These are phyloP conservation scores for Pygoscelis adeliae DNA, from an alignment of 2,113 vertebrate species.

Conservation along the genomic window DNA sequence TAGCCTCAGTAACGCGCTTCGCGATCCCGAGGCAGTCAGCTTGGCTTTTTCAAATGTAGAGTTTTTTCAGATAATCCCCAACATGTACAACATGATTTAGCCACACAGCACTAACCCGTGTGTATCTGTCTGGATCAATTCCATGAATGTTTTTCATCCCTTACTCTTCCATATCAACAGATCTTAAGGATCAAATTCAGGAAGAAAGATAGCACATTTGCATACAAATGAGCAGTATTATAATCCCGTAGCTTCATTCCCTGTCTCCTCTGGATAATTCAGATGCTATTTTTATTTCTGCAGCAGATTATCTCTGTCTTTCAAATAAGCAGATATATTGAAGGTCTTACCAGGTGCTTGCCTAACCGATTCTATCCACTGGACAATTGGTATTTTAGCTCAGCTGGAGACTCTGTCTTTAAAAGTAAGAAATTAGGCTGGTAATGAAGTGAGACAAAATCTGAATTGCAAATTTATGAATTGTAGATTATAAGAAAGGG, in stretches of 20 bases:
- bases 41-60: background rate
- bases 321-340: background rate
- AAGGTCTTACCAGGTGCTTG: background rate
- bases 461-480: background rate
- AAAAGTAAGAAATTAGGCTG: background rate
- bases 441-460: constrained; percentile 3
- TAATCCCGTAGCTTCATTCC: background rate
- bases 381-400: background rate
- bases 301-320: constrained; percentile 7
- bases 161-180: background rate
- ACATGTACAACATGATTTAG: background rate
- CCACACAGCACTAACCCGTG: background rate
- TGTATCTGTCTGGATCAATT: background rate
- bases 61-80: background rate
- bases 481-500: background rate
- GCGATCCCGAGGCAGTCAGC: background rate
- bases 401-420: background rate
- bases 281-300: constrained; percentile 40
- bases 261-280: constrained; percentile 3
- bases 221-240: constrained; percentile 32
- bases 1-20: background rate
- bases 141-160: background rate
- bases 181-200: constrained; percentile 19
- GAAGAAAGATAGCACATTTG: background rate
- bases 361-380: background rate